Evolutionary conservation across 2,888 invertebrate species (phyloP).

Genomic region (Macrophya annulata): DNA sequence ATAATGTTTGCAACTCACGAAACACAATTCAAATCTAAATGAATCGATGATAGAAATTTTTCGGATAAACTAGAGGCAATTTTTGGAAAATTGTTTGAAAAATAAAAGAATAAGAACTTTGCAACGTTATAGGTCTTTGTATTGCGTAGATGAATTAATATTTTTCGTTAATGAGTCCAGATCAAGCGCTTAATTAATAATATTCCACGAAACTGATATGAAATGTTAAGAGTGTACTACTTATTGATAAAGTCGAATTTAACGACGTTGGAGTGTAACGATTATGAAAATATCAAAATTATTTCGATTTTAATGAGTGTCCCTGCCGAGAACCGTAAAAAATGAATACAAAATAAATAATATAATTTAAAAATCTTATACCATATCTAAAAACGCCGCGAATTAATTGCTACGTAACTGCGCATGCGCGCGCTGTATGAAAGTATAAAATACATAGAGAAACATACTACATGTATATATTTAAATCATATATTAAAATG

Average conservation of each 20-base stretch:
- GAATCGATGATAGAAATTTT: neutral
- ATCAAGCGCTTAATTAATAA: neutral
- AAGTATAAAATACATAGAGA: neutral
- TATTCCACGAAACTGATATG: neutral
- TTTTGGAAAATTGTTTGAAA: neutral
- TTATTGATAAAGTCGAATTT: neutral
- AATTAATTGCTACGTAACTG: constrained; percentile 15
- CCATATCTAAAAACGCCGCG: constrained; percentile 24
- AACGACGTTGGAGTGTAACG: neutral
- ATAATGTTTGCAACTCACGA: neutral
- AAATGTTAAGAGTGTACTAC: neutral
- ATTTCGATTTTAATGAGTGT: neutral
- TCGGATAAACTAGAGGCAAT: neutral
- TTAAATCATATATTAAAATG: neutral
- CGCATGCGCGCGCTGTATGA: constrained; percentile 6
- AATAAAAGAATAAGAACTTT: neutral
- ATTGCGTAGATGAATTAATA: neutral
- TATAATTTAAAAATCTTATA: neutral
- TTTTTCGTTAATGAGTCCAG: neutral
- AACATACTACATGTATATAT: constrained; percentile 6
- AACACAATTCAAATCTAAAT: neutral
- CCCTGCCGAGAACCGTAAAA: neutral
- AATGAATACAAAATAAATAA: neutral
- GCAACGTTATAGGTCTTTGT: neutral
- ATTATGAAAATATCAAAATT: neutral